A percentile compares a stretch with the other conserved stretches of the same genome.
Conservation (phyloP, 1,140 invertebrate genomes). For the Lysiphlebus fabarum region DNA sequence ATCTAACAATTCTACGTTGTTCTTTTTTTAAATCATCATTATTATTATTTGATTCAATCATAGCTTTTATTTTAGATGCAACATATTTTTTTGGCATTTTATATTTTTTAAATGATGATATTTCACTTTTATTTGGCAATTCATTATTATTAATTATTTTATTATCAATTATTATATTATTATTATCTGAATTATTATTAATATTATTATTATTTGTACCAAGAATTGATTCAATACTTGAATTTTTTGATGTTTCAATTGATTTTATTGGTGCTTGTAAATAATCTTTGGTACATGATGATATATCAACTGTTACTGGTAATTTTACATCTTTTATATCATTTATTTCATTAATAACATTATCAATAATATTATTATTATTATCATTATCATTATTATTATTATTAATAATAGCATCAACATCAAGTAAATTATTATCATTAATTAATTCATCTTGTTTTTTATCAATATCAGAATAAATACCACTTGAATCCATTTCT, state of each 20-base stretch:
- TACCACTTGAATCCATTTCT: slow-evolving; percentile 81
- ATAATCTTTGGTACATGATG: slow-evolving; percentile 12
- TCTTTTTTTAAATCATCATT: slow-evolving; percentile 52
- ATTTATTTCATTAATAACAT: neutral
- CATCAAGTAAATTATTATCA: slow-evolving; percentile 27
- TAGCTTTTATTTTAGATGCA: slow-evolving; percentile 70
- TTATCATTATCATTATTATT: slow-evolving; percentile 3
- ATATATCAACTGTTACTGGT: slow-evolving; percentile 22
- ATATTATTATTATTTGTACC: no score
- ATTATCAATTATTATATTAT: no score
- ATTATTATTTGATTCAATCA: slow-evolving; percentile 58
- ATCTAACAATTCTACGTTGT: slow-evolving; percentile 38
- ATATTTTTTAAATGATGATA: slow-evolving; percentile 62
- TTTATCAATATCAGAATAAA: slow-evolving; percentile 79
- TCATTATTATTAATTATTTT: neutral
- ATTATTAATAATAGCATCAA: slow-evolving; percentile 8
- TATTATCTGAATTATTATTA: no score
- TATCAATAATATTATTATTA: neutral
- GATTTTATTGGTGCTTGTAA: no score
- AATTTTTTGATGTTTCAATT: no score
- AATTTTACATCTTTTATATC: slow-evolving; percentile 10
- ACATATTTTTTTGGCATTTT: slow-evolving; percentile 75
- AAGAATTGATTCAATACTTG: no score
- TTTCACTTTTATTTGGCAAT: slow-evolving; percentile 37
- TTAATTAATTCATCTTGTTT: slow-evolving; percentile 42